These are phyloP conservation scores for Erebia aethiops DNA, from an alignment of 2,888 invertebrate species.

Conservation along the genomic window DNA sequence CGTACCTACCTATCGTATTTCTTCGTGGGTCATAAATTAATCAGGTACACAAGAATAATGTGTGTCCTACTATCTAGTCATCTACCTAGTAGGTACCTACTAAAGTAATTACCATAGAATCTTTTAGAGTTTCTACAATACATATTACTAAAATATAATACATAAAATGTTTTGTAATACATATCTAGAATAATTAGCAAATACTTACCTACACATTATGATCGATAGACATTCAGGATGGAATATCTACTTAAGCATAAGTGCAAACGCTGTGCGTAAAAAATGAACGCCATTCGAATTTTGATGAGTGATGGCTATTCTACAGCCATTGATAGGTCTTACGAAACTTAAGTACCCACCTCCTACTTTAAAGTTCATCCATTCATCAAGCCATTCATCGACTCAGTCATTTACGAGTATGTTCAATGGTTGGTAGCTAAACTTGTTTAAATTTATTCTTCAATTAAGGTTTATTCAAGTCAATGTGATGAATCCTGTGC, in stretches of 20 bases:
- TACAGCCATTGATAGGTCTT: neutral
- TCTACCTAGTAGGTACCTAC: neutral
- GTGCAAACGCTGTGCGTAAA: neutral
- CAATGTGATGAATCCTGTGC: neutral
- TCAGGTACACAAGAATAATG: neutral
- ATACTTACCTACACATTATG: too few relatives aligned
- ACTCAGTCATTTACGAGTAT: neutral
- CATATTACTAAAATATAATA: neutral
- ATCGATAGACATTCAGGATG: neutral
- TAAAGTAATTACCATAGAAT: neutral
- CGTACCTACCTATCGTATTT: neutral
- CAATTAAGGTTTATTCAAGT: constrained; percentile 14
- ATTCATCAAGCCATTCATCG: neutral
- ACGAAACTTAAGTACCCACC: neutral
- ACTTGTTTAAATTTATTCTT: neutral
- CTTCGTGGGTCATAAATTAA: neutral
- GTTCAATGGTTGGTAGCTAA: too few relatives aligned
- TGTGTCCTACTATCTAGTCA: neutral
- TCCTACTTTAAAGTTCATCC: neutral
- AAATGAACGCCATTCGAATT: neutral
- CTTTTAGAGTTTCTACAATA: constrained; percentile 1
- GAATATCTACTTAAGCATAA: neutral
- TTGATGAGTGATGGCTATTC: constrained; percentile 4
- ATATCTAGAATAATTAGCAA: neutral
- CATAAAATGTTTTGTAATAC: too few relatives aligned